Conservation (phyloP, 1,140 invertebrate species). For the Choristoneura fumiferana region DNA sequence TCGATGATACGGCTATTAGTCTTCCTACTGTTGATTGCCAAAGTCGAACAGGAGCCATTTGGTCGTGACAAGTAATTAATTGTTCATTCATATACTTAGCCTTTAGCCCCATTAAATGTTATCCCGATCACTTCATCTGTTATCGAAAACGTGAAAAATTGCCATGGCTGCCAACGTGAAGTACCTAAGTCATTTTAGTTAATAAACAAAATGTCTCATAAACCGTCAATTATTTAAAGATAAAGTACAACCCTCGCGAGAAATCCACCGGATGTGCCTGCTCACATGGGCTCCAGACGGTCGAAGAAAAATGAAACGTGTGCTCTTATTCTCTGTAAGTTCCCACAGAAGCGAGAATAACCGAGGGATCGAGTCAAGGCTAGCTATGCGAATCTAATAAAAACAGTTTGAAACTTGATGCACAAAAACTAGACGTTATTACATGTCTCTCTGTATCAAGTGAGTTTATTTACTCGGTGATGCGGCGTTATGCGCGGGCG, state of each 20-base stretch:
- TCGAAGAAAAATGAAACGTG: constrained; percentile 49
- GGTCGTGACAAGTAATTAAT: constrained; percentile 20
- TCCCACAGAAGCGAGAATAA: constrained; percentile 57
- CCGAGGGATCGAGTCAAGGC: constrained; percentile 60
- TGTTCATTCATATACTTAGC: constrained; percentile 11
- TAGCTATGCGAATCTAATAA: constrained; percentile 60
- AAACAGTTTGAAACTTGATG: constrained; percentile 41
- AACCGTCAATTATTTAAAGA: background rate
- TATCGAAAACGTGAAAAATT: too few relatives aligned
- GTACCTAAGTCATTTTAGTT: too few relatives aligned
- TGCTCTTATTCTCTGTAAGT: constrained; percentile 41
- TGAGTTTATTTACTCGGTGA: constrained; percentile 40
- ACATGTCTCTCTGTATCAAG: constrained; percentile 38
- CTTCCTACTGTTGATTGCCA: constrained; percentile 47
- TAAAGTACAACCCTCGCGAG: constrained; percentile 26
- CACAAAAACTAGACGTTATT: constrained; percentile 47
- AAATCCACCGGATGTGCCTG: constrained; percentile 55
- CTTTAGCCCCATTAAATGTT: too few relatives aligned
- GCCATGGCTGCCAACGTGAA: too few relatives aligned
- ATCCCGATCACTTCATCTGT: too few relatives aligned
- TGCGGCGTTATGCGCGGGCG: constrained; percentile 6
- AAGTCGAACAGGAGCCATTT: constrained; percentile 31
- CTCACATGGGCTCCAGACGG: constrained; percentile 69
- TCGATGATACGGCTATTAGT: constrained; percentile 45
- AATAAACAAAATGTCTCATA: too few relatives aligned